Evolutionary conservation across 1,140 invertebrate genomes (phyloP), one percentile per base, ranked within the genome.

Genomic region (Lasioglossum baleicum): DNA sequence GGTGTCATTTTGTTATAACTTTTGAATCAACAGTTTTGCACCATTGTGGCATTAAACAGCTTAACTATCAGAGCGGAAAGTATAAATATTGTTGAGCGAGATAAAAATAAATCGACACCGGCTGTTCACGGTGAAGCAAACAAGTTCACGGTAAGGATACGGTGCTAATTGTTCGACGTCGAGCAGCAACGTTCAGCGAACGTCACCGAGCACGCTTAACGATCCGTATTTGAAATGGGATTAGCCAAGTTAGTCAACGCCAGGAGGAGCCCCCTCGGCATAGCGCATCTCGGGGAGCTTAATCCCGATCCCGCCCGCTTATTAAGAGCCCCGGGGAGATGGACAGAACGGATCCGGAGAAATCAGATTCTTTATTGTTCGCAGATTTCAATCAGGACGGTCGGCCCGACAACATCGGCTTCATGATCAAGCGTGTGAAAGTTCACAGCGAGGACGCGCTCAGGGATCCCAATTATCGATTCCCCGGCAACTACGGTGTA

Each of bases 341-440:
- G 51, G 11, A 3, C 10, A 15, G 51, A 15, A 7, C 17, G 20
- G 56, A 20, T 5, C 20, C 56, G 20, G 56, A 7, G 56, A 58
- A 48, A 58, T 58, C n/a, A n/a, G 7, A 35, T 68, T 56, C 51
- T 56, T 42, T 48, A 58, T 22, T 84, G 84, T 84, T 95, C 94
- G 82, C 93, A 98, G 98, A 99, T 94, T 99, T 99, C 91, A 98
- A 99, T 93, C 96, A 96, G 92, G 97, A 98, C 91, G 97, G 97
- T 6, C 95, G 96, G 90, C 94, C 97, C 4, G 98, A 99, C 92
- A 98, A 98, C 91, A 98, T 99, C 84, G 97, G 96, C 70, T 99
- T 99, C 91, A 98, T 98, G 96, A 98, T 99, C 86, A 99, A 99
- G 93, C 95, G 98, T 80, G 97, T 99, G 83, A 99, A 99, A 93